These are phyloP conservation scores for Tenrec ecaudatus DNA, from an alignment of 2,113 vertebrate species.

Conservation along the genomic window DNA sequence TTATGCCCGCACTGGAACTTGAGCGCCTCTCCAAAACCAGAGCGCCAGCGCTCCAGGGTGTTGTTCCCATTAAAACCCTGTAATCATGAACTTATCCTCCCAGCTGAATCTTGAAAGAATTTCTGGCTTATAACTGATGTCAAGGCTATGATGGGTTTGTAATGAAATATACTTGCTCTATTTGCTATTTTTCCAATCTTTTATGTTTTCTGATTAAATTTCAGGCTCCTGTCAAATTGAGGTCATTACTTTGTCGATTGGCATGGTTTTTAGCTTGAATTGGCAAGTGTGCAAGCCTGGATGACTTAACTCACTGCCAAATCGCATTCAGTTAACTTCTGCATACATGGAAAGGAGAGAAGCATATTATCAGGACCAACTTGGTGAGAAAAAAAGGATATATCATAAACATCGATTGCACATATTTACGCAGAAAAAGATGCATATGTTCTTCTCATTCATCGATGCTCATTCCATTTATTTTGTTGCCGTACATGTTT, in stretches of 20 bases:
- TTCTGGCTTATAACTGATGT: constrained; percentile 44
- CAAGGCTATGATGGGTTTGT: constrained; percentile 37
- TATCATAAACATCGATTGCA: background rate
- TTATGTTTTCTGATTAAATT: constrained; percentile 67
- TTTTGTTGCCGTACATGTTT: constrained; percentile 10
- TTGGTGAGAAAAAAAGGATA: constrained; percentile 26
- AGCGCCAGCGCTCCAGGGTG: background rate
- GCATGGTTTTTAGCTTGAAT: constrained; percentile 56
- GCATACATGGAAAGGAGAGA: constrained; percentile 5
- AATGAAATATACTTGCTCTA: constrained; percentile 38
- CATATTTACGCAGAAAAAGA: constrained; percentile 21
- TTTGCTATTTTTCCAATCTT: constrained; percentile 47
- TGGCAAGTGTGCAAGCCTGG: constrained; percentile 42
- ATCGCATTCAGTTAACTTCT: constrained; percentile 53
- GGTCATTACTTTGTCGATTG: constrained; percentile 61
- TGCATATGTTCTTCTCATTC: constrained; percentile 63
- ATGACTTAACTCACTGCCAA: constrained; percentile 59
- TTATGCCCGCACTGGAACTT: constrained; percentile 49
- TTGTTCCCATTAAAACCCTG: constrained; percentile 47
- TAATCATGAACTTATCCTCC: constrained; percentile 34
- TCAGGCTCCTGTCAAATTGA: constrained; percentile 65
- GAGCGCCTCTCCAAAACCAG: constrained; percentile 52
- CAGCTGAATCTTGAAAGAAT: constrained; percentile 1
- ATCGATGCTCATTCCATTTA: constrained; percentile 24
- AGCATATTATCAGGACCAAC: constrained; percentile 31